Evolutionary conservation across 2,888 invertebrate genomes (phyloP), one percentile per base, ranked within the genome.

Genomic region (Caenorhabditis afra): DNA sequence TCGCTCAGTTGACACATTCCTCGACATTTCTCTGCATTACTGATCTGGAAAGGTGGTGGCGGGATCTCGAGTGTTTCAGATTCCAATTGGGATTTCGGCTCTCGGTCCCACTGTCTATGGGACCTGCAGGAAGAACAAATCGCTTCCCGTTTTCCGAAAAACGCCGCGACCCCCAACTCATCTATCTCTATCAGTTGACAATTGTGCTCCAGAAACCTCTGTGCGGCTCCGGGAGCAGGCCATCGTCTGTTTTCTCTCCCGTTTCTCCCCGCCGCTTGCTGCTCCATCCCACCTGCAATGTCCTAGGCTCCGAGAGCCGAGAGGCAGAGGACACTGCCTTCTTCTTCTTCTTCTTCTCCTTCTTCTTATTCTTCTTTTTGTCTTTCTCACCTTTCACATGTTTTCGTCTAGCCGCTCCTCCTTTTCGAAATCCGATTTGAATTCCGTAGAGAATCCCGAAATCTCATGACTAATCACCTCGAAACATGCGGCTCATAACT

Each of bases 141-240:
- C 29, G 3, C 29, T 29, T 7, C 29, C 7, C 29, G 3, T 3
- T 29, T 3, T 29, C 29, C 29, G 4, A 29, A 7, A 5, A 29
- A 29, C 29, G 3, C 29, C 41, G 57, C 29, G 57, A 45, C 45
- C 59, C 65, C 73, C 65, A 59, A 50, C 64, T 73, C 64, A 73
- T 73, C 64, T 73, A 74, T 74, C 73, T 74, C 73, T 65, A 74
- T 74, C 73, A 65, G 65, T 74, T 74, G 73, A 65, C 73, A 73
- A 47, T 74, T 59, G 57, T 59, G 58, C 50, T 49, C 58, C 52
- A 41, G 49, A 55, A 55, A 64, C 23, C 50, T 55, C 50, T 52
- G 16, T 10, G 7, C 16, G 8, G 52, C 52, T 45, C 45, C 68
- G 52, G 59, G 59, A 59, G 59, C 59, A 68, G 52, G 58, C 44